These are phyloP conservation scores for Perca fluviatilis DNA, from an alignment of 2,113 vertebrate species.

Conservation along the genomic window DNA sequence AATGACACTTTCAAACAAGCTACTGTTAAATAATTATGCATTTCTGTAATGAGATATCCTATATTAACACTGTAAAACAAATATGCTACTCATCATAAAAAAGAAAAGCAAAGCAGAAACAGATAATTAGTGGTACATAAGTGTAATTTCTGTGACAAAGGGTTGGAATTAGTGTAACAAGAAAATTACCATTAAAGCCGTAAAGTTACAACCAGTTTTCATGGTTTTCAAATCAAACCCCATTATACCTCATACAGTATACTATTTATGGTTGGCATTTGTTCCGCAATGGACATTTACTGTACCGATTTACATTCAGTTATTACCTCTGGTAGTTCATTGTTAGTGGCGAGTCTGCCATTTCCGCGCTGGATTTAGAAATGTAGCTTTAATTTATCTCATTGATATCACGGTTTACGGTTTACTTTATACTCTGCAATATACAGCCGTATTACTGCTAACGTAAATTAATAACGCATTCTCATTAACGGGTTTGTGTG, in stretches of 20 bases:
- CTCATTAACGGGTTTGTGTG: too few species aligned
- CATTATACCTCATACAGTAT: not conserved
- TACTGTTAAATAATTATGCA: conserved; percentile 1
- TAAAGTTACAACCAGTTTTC: not conserved
- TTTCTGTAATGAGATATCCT: conserved; percentile 12
- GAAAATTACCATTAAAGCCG: not conserved
- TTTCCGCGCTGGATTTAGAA: not conserved
- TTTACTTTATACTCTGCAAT: not conserved
- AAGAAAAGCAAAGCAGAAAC: not conserved
- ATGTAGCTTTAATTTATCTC: too few species aligned
- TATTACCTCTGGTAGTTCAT: not conserved
- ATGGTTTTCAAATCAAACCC: not conserved
- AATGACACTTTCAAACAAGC: conserved; percentile 17
- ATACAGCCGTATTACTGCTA: not conserved
- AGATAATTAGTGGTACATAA: not conserved
- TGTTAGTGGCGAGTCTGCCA: not conserved
- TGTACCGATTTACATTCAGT: too few species aligned
- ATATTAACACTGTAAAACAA: conserved; percentile 10
- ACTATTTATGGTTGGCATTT: not conserved
- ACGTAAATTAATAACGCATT: not conserved
- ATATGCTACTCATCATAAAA: not conserved
- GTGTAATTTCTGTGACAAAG: not conserved
- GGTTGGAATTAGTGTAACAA: not conserved
- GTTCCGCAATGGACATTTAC: not conserved
- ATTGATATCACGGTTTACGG: not conserved